Percentiles rank a stretch among this genome's conserved stretches.
These are phyloP conservation scores for Catharus minimus DNA, from an alignment of 2,113 vertebrate genomes.

Conservation along the genomic window DNA sequence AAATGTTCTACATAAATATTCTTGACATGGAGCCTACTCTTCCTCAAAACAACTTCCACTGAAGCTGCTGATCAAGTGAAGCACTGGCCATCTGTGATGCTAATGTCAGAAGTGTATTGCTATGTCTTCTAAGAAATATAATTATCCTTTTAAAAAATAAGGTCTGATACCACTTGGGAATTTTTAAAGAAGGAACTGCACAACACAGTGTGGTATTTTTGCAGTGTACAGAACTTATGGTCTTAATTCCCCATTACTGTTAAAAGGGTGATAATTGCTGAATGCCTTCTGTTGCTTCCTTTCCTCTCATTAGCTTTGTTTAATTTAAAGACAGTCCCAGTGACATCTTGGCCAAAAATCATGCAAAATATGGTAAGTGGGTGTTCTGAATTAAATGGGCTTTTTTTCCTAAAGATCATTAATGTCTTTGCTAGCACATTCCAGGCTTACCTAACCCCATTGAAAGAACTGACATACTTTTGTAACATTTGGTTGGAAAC, in stretches of 20 bases:
- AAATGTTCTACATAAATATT: not conserved
- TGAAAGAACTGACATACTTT: not conserved
- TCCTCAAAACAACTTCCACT: not conserved
- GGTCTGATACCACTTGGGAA: not conserved
- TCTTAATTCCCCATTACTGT: not conserved
- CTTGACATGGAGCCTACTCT: not conserved
- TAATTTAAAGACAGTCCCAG: slow-evolving; percentile 2
- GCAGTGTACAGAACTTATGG: not conserved
- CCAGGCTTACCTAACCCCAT: not conserved
- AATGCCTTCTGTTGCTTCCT: not conserved
- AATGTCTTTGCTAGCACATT: not conserved
- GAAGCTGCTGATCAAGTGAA: not conserved
- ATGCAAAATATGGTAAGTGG: not conserved
- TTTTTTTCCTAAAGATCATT: not conserved
- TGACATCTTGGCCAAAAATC: not conserved
- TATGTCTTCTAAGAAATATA: not conserved
- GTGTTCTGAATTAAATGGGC: not conserved
- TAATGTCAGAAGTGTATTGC: not conserved
- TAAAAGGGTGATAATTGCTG: not conserved
- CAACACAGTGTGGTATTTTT: not conserved
- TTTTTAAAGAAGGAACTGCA: not conserved
- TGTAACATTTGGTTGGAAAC: not conserved
- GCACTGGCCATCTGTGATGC: not conserved
- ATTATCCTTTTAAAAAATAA: not conserved
- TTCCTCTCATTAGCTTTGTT: not conserved